phyloP scores from a whole-genome alignment of 2,113 vertebrate species.

The Empidonax traillii region DNA sequence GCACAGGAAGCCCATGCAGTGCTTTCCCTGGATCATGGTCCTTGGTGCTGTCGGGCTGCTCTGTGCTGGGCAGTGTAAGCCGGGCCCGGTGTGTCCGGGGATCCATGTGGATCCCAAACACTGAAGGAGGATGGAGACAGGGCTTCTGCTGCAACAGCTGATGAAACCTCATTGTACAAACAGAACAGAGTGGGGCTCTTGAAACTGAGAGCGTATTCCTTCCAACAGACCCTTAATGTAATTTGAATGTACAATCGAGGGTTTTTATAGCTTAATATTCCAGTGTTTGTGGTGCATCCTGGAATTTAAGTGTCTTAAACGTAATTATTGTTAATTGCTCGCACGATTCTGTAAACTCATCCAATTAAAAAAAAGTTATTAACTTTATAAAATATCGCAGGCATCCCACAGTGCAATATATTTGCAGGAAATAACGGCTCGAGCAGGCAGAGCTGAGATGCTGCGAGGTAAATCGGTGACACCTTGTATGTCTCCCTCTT shows the following conservation, averaged over 20 bases:
- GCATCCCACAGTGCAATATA: slow-evolving; percentile 75
- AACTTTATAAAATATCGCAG: slow-evolving; percentile 80
- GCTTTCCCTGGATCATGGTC: neutral
- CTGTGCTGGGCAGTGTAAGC: neutral
- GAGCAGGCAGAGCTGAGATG: slow-evolving; percentile 64
- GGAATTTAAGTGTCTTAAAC: slow-evolving; percentile 79
- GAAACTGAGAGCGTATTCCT: slow-evolving; percentile 29
- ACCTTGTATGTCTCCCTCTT: neutral
- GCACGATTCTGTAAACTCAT: slow-evolving; percentile 79
- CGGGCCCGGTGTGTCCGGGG: rapidly evolving
- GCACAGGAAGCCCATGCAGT: rapidly evolving
- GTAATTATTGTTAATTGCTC: slow-evolving; percentile 82
- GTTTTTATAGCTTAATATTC: slow-evolving; percentile 70
- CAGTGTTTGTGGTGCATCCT: slow-evolving; percentile 74
- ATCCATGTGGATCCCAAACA: rapidly evolving
- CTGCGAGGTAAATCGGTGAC: slow-evolving; percentile 38
- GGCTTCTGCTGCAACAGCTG: neutral
- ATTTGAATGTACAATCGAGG: slow-evolving; percentile 68
- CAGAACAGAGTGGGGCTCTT: slow-evolving; percentile 35
- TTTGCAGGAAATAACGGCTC: slow-evolving; percentile 64
- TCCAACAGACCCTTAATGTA: slow-evolving; percentile 65
- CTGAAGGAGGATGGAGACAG: neutral
- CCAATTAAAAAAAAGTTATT: slow-evolving; percentile 84
- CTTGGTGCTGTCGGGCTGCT: neutral
- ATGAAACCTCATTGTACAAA: neutral